A percentile compares a stretch with the other conserved stretches of the same genome.
Conservation (phyloP, 2,888 invertebrate species). For the Gastracanthus pulcherrimus region DNA sequence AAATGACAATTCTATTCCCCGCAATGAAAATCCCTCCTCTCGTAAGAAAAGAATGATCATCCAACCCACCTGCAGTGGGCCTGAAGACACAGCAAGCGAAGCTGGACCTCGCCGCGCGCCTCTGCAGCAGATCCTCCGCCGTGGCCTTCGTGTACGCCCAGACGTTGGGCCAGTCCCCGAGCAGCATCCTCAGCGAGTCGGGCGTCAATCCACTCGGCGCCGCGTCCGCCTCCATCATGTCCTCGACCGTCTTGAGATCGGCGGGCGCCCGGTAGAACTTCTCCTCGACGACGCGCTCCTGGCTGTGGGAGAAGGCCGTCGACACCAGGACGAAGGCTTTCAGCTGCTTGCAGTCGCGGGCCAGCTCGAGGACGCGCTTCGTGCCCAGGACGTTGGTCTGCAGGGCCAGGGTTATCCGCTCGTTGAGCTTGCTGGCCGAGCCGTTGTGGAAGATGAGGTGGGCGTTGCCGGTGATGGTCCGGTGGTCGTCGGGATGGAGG, state of each 20-base stretch:
- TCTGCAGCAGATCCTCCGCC: conserved; percentile 66
- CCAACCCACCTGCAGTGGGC: conserved; percentile 65
- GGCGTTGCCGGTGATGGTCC: conserved; percentile 58
- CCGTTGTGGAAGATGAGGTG: conserved; percentile 68
- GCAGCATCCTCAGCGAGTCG: conserved; percentile 54
- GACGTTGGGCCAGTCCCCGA: conserved; percentile 64
- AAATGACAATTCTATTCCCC: no score
- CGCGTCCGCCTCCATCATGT: conserved; percentile 63
- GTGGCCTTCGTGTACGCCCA: conserved; percentile 66
- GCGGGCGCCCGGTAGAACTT: conserved; percentile 66
- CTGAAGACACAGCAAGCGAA: conserved; percentile 67
- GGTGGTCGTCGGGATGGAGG: conserved; percentile 60
- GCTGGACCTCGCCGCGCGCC: conserved; percentile 56
- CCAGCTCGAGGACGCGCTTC: conserved; percentile 65
- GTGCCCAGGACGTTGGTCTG: conserved; percentile 66
- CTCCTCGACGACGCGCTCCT: conserved; percentile 64
- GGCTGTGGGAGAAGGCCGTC: conserved; percentile 65
- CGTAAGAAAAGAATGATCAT: no score
- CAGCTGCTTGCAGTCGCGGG: conserved; percentile 62
- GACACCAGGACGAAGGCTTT: conserved; percentile 66
- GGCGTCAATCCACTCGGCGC: conserved; percentile 61
- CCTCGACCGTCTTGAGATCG: conserved; percentile 63
- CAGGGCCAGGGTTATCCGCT: conserved; percentile 57
- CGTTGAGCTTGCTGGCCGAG: conserved; percentile 59
- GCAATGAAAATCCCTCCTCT: no score